phyloP scores from a whole-genome alignment of 2,113 vertebrate genomes.

The Gymnogyps californianus region DNA sequence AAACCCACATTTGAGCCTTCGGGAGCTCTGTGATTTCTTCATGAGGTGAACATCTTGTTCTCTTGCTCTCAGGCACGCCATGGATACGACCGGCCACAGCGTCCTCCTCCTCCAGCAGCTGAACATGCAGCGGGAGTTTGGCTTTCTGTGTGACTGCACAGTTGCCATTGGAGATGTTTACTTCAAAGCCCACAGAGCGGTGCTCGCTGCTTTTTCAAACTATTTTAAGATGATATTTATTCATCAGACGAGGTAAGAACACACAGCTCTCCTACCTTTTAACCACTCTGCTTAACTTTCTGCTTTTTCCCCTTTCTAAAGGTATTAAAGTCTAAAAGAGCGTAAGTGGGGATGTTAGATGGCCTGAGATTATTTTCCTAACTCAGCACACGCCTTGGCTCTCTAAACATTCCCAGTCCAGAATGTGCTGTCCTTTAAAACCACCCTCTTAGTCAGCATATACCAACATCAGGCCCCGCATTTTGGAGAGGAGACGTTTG shows the following conservation, averaged over 20 bases:
- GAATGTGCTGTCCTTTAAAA: background rate
- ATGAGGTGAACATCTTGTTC: background rate
- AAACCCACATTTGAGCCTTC: background rate
- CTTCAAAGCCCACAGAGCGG: slow-evolving; percentile 96
- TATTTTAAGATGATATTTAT: slow-evolving; percentile 99
- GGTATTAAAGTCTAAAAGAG: background rate
- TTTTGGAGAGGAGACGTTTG: background rate
- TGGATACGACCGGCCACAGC: slow-evolving; percentile 91
- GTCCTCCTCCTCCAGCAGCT: slow-evolving; percentile 95
- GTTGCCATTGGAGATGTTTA: slow-evolving; percentile 97
- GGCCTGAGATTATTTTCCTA: background rate
- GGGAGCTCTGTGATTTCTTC: background rate
- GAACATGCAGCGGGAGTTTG: slow-evolving; percentile 96
- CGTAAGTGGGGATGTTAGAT: background rate
- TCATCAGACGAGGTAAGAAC: slow-evolving; percentile 91
- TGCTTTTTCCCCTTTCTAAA: background rate
- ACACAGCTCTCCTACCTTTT: background rate
- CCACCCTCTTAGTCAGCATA: background rate
- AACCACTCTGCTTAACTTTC: background rate
- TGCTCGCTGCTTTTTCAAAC: slow-evolving; percentile 96
- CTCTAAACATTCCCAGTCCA: background rate
- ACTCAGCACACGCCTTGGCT: background rate
- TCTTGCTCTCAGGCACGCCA: slow-evolving; percentile 64
- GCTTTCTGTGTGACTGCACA: slow-evolving; percentile 97
- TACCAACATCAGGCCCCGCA: background rate